A percentile compares a stretch with the other conserved stretches of the same genome.
These are phyloP conservation scores for Onychostoma macrolepis DNA, from an alignment of 2,113 vertebrate genomes.

Conservation along the genomic window DNA sequence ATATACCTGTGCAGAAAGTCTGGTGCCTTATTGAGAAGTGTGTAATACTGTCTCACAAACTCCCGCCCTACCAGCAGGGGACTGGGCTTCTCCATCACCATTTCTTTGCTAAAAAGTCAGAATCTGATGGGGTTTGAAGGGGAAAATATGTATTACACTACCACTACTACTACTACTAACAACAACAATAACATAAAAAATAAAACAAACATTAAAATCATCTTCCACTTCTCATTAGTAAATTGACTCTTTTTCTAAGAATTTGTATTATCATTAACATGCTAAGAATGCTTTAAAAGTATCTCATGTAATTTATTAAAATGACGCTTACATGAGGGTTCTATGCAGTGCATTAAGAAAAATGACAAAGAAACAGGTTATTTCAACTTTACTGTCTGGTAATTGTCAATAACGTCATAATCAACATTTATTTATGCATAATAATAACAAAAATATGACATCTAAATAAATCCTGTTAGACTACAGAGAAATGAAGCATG, in stretches of 20 bases:
- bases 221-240: neutral
- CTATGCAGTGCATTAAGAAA: neutral
- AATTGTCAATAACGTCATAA: neutral
- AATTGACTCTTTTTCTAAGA: neutral
- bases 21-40: conserved; percentile 97
- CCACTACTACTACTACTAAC: neutral
- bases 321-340: neutral
- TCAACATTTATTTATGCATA: neutral
- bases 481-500: neutral
- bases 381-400: neutral
- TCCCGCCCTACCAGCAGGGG: conserved; percentile 99
- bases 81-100: conserved; percentile 99
- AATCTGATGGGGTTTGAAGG: neutral
- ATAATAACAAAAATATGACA: neutral
- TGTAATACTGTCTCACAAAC: conserved; percentile 99
- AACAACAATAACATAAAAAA: neutral
- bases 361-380: neutral
- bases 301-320: conserved; percentile 2
- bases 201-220: neutral
- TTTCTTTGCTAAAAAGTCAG: conserved; percentile 84
- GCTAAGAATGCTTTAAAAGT: neutral
- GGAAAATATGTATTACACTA: neutral
- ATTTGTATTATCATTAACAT: neutral
- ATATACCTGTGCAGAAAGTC: conserved; percentile 96
- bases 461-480: neutral